phyloP scores from a whole-genome alignment of 2,888 invertebrate genomes.

The Sepioteuthis lessoniana region DNA sequence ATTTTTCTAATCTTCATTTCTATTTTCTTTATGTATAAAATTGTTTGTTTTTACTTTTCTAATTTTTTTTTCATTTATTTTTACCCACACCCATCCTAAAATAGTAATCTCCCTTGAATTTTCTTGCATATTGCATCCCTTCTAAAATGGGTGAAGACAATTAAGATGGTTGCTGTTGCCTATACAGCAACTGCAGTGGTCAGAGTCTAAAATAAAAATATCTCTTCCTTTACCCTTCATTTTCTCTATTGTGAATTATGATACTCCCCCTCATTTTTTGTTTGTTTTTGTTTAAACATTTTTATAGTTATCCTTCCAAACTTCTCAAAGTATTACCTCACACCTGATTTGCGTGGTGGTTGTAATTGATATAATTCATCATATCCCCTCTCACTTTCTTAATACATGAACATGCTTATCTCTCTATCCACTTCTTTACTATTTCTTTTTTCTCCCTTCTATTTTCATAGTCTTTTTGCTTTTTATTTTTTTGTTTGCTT shows the following conservation, averaged over 20 bases:
- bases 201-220: not conserved
- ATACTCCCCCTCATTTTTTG: not conserved
- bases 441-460: no score
- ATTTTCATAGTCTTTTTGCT: no score
- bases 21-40: not conserved
- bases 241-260: not conserved
- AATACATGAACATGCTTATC: no score
- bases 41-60: not conserved
- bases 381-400: not conserved
- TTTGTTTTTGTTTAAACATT: not conserved
- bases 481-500: not conserved
- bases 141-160: not conserved
- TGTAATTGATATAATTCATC: slow-evolving; percentile 1
- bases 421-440: not conserved
- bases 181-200: not conserved
- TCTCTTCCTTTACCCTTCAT: not conserved
- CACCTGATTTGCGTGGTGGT: not conserved
- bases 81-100: not conserved
- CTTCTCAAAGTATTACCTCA: not conserved
- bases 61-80: not conserved
- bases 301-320: slow-evolving; percentile 15
- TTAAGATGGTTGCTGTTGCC: not conserved
- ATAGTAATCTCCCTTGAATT: slow-evolving; percentile 20
- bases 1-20: slow-evolving; percentile 20
- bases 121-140: not conserved